Percentiles rank a stretch among this genome's conserved stretches.
Evolutionary conservation across 2,888 invertebrate genomes (phyloP).

Genomic region (Hirtodrosophila cameraria): DNA sequence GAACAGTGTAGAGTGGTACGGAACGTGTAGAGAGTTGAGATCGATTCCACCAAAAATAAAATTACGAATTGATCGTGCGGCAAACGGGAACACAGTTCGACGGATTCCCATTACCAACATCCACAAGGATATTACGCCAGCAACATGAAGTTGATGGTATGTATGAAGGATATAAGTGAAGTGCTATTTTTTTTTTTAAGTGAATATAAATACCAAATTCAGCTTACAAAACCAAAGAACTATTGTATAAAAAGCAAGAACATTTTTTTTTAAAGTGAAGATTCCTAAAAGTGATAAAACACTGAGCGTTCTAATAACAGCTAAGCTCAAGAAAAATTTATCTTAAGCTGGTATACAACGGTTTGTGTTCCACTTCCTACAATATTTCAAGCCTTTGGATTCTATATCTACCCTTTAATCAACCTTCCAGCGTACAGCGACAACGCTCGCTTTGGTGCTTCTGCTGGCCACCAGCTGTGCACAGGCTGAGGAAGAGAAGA

Average conservation of each 20-base stretch:
- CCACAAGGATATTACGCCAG: slow-evolving; percentile 58
- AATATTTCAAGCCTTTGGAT: neutral
- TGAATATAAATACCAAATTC: too few species aligned
- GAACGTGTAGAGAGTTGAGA: slow-evolving; percentile 55
- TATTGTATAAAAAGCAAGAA: too few species aligned
- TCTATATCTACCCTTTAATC: neutral
- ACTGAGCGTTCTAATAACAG: too few species aligned
- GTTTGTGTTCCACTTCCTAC: neutral
- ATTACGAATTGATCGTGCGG: slow-evolving; percentile 33
- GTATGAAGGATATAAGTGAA: slow-evolving; percentile 57
- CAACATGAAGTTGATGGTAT: slow-evolving; percentile 83
- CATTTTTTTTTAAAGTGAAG: too few species aligned
- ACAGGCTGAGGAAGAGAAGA: slow-evolving; percentile 86
- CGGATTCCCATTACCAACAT: slow-evolving; percentile 41
- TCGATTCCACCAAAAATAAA: slow-evolving; percentile 38
- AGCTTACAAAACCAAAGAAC: too few species aligned
- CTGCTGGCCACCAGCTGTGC: slow-evolving; percentile 84
- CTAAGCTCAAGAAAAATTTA: too few species aligned
- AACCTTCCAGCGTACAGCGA: slow-evolving; percentile 81
- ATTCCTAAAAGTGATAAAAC: too few species aligned
- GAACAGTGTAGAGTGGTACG: slow-evolving; percentile 65
- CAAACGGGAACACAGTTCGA: slow-evolving; percentile 47
- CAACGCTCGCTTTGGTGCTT: slow-evolving; percentile 86
- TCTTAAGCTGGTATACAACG: too few species aligned
- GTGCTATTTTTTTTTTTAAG: slow-evolving; percentile 23